phyloP scores from a whole-genome alignment of 1,140 invertebrate species.

The Gonioctena quinquepunctata region DNA sequence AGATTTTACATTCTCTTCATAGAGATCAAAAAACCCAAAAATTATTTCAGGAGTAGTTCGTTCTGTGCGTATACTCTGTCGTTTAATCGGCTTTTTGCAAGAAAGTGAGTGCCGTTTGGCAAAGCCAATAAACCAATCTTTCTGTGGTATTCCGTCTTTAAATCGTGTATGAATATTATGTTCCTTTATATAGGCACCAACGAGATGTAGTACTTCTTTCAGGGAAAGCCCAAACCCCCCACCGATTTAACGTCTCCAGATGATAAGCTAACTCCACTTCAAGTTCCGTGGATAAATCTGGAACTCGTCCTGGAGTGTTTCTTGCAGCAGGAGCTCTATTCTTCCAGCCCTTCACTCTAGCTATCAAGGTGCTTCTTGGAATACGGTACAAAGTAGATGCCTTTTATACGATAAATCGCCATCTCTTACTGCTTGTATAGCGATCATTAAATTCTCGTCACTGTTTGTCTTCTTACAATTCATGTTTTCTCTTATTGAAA shows the following conservation, averaged over 20 bases:
- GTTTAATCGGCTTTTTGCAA: neutral
- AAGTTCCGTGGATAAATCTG: conserved; percentile 33
- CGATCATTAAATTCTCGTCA: neutral
- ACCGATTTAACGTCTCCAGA: conserved; percentile 44
- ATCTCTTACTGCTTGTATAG: neutral
- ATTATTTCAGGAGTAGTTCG: neutral
- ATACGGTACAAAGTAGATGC: neutral
- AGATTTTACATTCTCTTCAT: neutral
- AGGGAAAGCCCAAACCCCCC: conserved; percentile 48
- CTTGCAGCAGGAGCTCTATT: conserved; percentile 20
- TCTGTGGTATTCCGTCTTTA: conserved; percentile 49
- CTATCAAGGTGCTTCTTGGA: neutral
- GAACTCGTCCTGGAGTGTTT: conserved; percentile 31
- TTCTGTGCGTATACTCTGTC: neutral
- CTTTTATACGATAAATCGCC: neutral
- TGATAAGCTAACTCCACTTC: conserved; percentile 37
- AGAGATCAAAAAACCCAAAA: neutral
- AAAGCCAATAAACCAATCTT: conserved; percentile 48
- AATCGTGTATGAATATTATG: conserved; percentile 49
- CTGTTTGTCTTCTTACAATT: neutral
- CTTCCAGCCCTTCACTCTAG: conserved; percentile 3
- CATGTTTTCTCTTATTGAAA: neutral
- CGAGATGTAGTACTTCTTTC: conserved; percentile 43
- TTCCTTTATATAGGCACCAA: conserved; percentile 39
- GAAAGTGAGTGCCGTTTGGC: neutral